These are phyloP conservation scores for Macrocentrus cingulum DNA, from an alignment of 1,140 invertebrate genomes.

Conservation along the genomic window DNA sequence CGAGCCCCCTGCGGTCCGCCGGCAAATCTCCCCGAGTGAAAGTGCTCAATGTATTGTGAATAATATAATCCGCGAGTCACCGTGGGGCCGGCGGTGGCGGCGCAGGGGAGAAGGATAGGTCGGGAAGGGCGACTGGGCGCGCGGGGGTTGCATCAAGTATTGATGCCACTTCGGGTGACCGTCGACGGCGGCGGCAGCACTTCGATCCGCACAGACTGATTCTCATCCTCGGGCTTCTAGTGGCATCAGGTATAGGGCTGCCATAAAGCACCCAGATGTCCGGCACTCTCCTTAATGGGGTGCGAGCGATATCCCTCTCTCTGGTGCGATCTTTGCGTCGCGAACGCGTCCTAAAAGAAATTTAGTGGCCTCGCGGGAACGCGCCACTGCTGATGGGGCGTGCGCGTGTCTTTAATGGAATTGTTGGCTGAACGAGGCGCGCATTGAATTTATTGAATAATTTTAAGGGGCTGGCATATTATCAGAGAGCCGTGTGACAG, in stretches of 20 bases:
- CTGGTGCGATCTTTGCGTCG: conserved; percentile 29
- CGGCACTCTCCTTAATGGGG: conserved; percentile 52
- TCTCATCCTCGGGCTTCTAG: conserved; percentile 10
- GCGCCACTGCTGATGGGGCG: conserved; percentile 22
- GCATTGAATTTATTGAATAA: too few species aligned
- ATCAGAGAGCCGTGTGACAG: too few species aligned
- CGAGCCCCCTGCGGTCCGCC: conserved; percentile 14
- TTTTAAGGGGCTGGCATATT: too few species aligned
- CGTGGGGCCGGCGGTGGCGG: conserved; percentile 24
- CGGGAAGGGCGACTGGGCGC: conserved; percentile 2
- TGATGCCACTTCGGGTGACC: conserved; percentile 43
- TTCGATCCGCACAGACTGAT: conserved; percentile 6
- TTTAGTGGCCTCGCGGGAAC: conserved; percentile 43
- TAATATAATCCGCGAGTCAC: conserved; percentile 53
- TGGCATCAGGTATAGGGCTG: conserved; percentile 12
- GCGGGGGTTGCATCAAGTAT: conserved; percentile 44
- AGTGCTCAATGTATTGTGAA: conserved; percentile 55
- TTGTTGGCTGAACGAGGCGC: conserved; percentile 40
- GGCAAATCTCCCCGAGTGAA: conserved; percentile 34
- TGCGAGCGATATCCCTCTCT: conserved; percentile 43
- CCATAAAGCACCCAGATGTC: conserved; percentile 38
- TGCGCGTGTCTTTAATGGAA: conserved; percentile 43
- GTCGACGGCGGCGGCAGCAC: too few species aligned
- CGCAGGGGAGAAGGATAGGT: conserved; percentile 4
- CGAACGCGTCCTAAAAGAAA: conserved; percentile 33